Percentiles rank a stretch among this genome's conserved stretches.
Conservation (phyloP, 2,797 vertebrate genomes). For the Enteromius afrohamiltoni region DNA sequence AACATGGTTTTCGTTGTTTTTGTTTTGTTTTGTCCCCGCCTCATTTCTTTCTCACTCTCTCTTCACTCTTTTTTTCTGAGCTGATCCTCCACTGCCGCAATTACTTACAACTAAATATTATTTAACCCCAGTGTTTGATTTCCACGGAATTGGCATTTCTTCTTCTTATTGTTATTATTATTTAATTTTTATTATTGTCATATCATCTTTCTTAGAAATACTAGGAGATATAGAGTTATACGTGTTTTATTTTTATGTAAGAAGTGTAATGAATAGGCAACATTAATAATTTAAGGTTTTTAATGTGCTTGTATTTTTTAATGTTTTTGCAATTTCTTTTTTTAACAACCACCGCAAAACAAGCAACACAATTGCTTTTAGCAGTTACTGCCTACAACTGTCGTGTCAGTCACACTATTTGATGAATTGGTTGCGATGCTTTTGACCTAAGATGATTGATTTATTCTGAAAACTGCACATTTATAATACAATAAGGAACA, state of each 20-base stretch:
- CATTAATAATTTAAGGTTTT: no score
- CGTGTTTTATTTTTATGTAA: not conserved
- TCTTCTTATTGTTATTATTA: not conserved
- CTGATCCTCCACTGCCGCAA: not conserved
- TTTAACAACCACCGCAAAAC: not conserved
- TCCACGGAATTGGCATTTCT: not conserved
- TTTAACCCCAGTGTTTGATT: not conserved
- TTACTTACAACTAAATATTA: not conserved
- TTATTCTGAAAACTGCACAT: not conserved
- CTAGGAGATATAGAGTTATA: not conserved
- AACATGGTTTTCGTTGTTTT: not conserved
- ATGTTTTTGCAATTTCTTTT: not conserved
- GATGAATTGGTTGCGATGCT: not conserved
- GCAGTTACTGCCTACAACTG: not conserved
- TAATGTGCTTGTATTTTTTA: not conserved
- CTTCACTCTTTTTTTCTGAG: not conserved
- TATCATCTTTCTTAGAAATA: not conserved
- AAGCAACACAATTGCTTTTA: not conserved
- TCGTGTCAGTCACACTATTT: not conserved
- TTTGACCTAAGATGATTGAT: not conserved
- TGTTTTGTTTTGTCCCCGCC: not conserved
- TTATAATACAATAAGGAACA: not conserved
- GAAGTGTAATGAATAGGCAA: not conserved
- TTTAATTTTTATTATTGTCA: not conserved
- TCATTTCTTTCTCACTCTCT: no score